Evolutionary conservation across 92 coral and sea anemone species (phyloP).

Genomic region (Bergia sp.): DNA sequence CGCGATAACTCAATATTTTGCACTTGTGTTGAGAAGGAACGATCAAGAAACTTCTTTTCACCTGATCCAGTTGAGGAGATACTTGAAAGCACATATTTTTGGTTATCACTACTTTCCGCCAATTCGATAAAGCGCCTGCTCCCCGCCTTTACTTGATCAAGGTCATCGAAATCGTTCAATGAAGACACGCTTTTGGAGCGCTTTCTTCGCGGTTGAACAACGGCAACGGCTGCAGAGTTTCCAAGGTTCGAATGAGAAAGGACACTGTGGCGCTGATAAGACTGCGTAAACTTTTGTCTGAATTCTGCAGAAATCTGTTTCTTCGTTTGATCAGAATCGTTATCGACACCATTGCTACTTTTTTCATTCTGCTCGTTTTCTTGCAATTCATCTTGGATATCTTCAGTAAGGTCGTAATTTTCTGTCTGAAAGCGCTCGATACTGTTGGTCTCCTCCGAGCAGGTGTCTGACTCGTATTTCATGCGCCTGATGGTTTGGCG

Average conservation of each 20-base stretch:
- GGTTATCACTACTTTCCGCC: not conserved
- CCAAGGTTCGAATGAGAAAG: not conserved
- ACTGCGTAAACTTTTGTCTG: constrained; percentile 10
- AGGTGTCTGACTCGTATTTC: not conserved
- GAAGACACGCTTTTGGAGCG: constrained; percentile 35
- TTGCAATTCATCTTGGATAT: not conserved
- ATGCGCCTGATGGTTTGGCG: constrained; percentile 31
- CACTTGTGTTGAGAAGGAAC: not conserved
- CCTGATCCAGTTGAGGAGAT: constrained; percentile 22
- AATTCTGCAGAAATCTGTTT: constrained; percentile 23
- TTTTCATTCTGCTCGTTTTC: not conserved
- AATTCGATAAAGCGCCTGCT: constrained; percentile 36
- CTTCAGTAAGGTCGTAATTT: not conserved
- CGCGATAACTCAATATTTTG: not conserved
- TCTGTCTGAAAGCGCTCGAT: not conserved
- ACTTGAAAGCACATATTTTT: not conserved
- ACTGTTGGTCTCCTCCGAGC: not conserved
- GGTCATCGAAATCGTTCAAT: constrained; percentile 33
- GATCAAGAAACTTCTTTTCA: not conserved
- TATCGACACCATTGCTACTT: not conserved
- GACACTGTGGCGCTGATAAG: constrained; percentile 5
- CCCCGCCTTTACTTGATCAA: constrained; percentile 44
- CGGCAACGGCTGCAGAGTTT: constrained; percentile 33
- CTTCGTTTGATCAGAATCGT: not conserved
- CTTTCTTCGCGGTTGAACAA: constrained; percentile 34